A percentile compares a stretch with the other conserved stretches of the same genome.
Evolutionary conservation across 2,113 vertebrate species (phyloP).

Genomic region (Elephas maximus): DNA sequence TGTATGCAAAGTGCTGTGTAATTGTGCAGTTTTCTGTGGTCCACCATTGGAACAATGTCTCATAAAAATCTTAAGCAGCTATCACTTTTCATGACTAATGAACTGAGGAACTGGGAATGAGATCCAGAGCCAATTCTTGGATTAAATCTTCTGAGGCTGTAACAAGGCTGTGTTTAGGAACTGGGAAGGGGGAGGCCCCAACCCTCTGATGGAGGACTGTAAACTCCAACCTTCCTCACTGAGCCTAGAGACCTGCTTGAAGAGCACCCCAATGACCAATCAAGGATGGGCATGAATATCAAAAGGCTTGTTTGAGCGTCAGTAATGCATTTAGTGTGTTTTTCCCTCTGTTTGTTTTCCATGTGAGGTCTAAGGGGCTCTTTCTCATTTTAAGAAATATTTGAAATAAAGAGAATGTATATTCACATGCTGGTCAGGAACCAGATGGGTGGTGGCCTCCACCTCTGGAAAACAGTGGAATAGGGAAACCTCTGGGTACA

Average conservation of each 20-base stretch:
- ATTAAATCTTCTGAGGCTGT: slow-evolving; percentile 83
- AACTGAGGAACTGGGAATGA: slow-evolving; percentile 86
- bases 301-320: slow-evolving; percentile 72
- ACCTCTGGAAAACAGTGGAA: slow-evolving; percentile 62
- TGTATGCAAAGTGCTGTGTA: slow-evolving; percentile 73
- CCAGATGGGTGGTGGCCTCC: slow-evolving; percentile 70
- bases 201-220: slow-evolving; percentile 42
- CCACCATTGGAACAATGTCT: slow-evolving; percentile 81
- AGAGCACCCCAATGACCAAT: slow-evolving; percentile 70
- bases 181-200: not conserved
- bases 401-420: slow-evolving; percentile 72
- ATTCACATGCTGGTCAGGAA: slow-evolving; percentile 80
- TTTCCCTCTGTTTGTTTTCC: slow-evolving; percentile 75
- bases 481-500: slow-evolving; percentile 23
- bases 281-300: slow-evolving; percentile 66
- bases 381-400: slow-evolving; percentile 82
- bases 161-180: slow-evolving; percentile 81
- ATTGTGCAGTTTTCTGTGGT: slow-evolving; percentile 80
- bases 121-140: slow-evolving; percentile 86
- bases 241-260: slow-evolving; percentile 75
- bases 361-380: slow-evolving; percentile 81
- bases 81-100: slow-evolving; percentile 88
- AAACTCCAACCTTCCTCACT: slow-evolving; percentile 77
- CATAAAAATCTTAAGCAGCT: slow-evolving; percentile 85
- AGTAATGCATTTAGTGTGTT: not conserved